Percentiles rank a stretch among this genome's conserved stretches.
Evolutionary conservation across 2,797 vertebrate species (phyloP).

Genomic region (Coreius guichenoti): DNA sequence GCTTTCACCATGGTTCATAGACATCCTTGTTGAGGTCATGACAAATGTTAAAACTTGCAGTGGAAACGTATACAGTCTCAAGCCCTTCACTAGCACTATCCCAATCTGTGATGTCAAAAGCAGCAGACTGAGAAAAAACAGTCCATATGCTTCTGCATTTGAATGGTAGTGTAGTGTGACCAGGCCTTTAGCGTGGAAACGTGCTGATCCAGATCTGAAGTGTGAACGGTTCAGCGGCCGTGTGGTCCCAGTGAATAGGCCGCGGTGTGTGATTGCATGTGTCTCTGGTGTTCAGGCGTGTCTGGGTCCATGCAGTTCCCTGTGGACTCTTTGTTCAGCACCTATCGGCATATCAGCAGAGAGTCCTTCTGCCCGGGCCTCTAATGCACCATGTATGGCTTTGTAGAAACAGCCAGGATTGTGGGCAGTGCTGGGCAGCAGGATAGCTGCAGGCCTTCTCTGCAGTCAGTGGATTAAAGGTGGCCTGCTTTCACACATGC

Average conservation of each 20-base stretch:
- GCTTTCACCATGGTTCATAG: neutral
- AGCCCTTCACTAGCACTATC: neutral
- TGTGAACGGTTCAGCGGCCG: constrained; percentile 15
- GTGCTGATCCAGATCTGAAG: constrained; percentile 18
- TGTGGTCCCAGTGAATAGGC: neutral
- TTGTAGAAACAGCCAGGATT: constrained; percentile 73
- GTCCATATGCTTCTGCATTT: neutral
- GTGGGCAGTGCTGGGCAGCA: constrained; percentile 64
- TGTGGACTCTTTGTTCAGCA: constrained; percentile 67
- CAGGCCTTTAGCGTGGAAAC: neutral
- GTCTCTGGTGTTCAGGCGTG: constrained; percentile 50
- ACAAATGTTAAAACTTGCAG: neutral
- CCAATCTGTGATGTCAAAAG: neutral
- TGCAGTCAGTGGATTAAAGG: constrained; percentile 83
- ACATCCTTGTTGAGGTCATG: neutral
- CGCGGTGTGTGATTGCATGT: constrained; percentile 51
- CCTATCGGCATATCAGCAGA: constrained; percentile 80
- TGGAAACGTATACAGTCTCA: neutral
- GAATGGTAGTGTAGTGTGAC: neutral
- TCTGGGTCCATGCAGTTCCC: constrained; percentile 71
- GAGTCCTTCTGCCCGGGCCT: constrained; percentile 78
- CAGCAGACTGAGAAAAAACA: neutral
- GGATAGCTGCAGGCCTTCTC: constrained; percentile 81
- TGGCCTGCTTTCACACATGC: constrained; percentile 79
- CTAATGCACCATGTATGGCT: constrained; percentile 81